Percentiles rank a stretch among this genome's conserved stretches.
phyloP scores from a whole-genome alignment of 92 coral and sea anemone species.

The Bergia puertoricense region DNA sequence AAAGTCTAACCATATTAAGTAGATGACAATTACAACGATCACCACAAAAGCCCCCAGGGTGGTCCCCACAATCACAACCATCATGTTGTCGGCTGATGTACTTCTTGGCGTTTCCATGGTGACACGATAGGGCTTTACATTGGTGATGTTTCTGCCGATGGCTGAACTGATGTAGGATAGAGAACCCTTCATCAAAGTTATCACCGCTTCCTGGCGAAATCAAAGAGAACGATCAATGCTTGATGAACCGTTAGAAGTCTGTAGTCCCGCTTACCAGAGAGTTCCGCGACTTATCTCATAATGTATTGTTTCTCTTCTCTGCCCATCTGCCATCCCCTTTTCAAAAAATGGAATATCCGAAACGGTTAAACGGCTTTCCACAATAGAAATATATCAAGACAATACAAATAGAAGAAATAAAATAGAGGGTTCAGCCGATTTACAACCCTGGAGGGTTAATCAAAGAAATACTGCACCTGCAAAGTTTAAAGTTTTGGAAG shows the following conservation, averaged over 20 bases:
- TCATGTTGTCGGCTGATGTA: background rate
- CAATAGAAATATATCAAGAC: too few species aligned
- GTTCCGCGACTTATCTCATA: too few species aligned
- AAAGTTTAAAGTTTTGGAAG: too few species aligned
- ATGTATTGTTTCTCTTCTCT: too few species aligned
- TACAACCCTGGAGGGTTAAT: too few species aligned
- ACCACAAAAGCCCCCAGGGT: slow-evolving; percentile 9
- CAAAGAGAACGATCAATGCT: background rate
- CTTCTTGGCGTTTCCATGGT: background rate
- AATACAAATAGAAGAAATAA: too few species aligned
- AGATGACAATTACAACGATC: slow-evolving; percentile 6
- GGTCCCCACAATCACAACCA: background rate
- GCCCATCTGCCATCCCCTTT: too few species aligned
- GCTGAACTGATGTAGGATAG: slow-evolving; percentile 29
- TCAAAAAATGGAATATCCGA: too few species aligned
- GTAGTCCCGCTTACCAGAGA: background rate
- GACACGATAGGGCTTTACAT: slow-evolving; percentile 22
- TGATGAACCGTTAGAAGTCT: background rate
- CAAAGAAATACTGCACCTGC: too few species aligned
- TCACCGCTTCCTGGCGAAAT: slow-evolving; percentile 14
- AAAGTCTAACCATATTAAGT: slow-evolving; percentile 15
- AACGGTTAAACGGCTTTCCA: too few species aligned
- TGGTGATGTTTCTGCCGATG: slow-evolving; percentile 33
- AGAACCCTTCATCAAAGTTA: slow-evolving; percentile 1
- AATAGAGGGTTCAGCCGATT: too few species aligned